Base-by-base conservation (phyloP, 2,113 vertebrate genomes). In the Orthonyx spaldingii region DNA sequence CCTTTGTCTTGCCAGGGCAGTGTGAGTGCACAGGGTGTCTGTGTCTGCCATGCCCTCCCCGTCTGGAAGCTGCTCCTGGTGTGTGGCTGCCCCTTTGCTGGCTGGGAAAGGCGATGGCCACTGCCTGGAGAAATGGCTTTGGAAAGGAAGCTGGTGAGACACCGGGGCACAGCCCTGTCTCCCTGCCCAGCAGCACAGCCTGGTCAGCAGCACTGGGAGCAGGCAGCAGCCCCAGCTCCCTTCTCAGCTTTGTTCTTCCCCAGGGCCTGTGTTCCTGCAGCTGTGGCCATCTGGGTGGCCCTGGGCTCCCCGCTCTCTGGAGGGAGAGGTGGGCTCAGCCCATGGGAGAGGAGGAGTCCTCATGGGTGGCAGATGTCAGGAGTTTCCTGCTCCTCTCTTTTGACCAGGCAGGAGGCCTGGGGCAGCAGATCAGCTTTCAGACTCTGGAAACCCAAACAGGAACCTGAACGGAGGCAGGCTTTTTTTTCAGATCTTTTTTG, bases 241-340 rank as follows among this genome's bases (percentile, higher is more conserved):
- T 66, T 59, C 72, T 39, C 65, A 79, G 74, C 84, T 96, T 89
- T 94, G 80, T 59, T 89, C 80, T 55, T 63, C 56, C 10, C 32
- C 83, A 84, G 23, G 2, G 1, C 24, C 70, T 81, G 59, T 66
- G 75, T 17, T 61, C 56, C 64, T 91, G 91, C 59, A 46, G 59
- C 72, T 94, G 92, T 33, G 55, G 33, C 75, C 84, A 66, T 59
- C 87, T 94, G 96, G 81, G 95, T 93, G 95, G 93, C 72, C 94
- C 63, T 49, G 63, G 63, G 26, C 70, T 81, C 78, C 19, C 66
- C 28, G 50, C 0, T 0, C 42, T 80, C 44, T 18, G 76, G 5
- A 52, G 41, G 53, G 24, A 81, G 89, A 77, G 33, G 28, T 61
- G n/a, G 75, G 24, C 27, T 59, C 20, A 8, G 39, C 33, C 79